Evolutionary conservation across 1,140 invertebrate species (phyloP).

Genomic region (Heliconius hewitsoni): DNA sequence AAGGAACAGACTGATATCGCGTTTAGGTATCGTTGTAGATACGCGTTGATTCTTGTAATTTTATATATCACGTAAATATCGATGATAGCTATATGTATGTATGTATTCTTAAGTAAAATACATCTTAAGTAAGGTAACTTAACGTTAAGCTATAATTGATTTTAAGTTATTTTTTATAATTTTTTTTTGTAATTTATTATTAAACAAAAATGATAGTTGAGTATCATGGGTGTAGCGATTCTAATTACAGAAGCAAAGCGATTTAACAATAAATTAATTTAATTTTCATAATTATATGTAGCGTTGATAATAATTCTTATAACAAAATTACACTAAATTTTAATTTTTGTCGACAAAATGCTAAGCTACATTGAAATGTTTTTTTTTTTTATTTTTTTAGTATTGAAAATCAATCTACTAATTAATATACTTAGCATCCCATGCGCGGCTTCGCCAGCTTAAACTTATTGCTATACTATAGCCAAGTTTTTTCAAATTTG

Average conservation of each 20-base stretch:
- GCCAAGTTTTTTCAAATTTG: no score
- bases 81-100: background rate
- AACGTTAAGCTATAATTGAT: background rate
- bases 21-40: slow-evolving; percentile 70
- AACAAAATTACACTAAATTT: no score
- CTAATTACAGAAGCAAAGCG: background rate
- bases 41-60: slow-evolving; percentile 70
- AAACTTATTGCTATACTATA: no score
- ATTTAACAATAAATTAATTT: slow-evolving; percentile 1
- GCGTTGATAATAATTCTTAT: background rate
- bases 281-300: background rate
- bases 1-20: slow-evolving; percentile 10
- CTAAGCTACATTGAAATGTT: no score
- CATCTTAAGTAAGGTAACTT: background rate
- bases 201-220: background rate
- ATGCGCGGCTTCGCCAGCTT: no score
- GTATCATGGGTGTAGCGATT: background rate
- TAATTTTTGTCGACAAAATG: no score
- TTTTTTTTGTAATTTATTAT: slow-evolving; percentile 11
- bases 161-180: background rate
- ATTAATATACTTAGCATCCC: no score
- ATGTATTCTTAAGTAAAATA: background rate
- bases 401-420: no score
- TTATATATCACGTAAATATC: slow-evolving; percentile 48
- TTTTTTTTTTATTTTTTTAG: no score